Evolutionary conservation across 2,888 invertebrate species (phyloP).

Genomic region (Synergus laeviventris): DNA sequence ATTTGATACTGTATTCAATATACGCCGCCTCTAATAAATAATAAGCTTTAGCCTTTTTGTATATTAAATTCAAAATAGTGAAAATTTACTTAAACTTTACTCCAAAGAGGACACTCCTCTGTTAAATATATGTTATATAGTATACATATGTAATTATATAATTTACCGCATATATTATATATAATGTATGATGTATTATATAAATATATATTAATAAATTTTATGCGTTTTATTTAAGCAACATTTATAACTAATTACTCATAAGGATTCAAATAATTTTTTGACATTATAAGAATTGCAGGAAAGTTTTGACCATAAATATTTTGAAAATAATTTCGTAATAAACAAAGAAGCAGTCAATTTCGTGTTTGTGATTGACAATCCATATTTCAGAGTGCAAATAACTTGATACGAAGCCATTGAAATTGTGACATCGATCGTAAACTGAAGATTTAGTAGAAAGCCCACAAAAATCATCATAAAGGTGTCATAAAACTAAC

Average conservation of each 20-base stretch:
- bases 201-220: too few relatives aligned
- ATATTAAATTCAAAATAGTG: neutral
- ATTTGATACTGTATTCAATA: neutral
- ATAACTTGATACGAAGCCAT: conserved; percentile 1
- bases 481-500: conserved; percentile 28
- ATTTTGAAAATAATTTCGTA: conserved; percentile 5
- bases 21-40: neutral
- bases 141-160: too few relatives aligned
- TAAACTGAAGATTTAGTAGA: conserved; percentile 10
- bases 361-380: conserved; percentile 1
- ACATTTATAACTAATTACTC: too few relatives aligned
- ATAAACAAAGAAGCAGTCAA: neutral
- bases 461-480: conserved; percentile 21
- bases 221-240: too few relatives aligned
- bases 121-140: too few relatives aligned
- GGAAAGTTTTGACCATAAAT: neutral
- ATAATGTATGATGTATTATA: too few relatives aligned
- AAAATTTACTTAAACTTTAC: neutral
- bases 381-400: conserved; percentile 23
- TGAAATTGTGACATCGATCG: conserved; percentile 25
- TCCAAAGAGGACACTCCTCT: too few relatives aligned
- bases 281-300: too few relatives aligned
- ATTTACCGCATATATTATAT: too few relatives aligned
- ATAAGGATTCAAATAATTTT: too few relatives aligned
- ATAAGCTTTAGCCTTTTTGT: neutral